Evolutionary conservation across 23 tunicate species (phyloP).

Genomic region (Ciona savignyi): DNA sequence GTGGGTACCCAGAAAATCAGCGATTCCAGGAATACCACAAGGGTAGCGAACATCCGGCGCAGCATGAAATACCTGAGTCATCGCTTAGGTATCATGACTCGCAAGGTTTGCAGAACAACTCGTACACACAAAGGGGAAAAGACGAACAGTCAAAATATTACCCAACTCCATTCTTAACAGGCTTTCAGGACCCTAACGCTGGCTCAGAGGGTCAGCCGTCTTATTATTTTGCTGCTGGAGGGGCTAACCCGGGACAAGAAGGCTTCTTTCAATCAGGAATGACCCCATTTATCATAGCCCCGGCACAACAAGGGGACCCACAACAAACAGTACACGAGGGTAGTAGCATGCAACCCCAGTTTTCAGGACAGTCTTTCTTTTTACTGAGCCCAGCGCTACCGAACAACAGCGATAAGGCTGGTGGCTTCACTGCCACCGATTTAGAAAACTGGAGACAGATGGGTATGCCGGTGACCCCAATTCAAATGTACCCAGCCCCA

Average conservation of each 20-base stretch:
- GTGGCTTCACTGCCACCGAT: constrained; percentile 46
- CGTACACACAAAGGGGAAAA: constrained; percentile 3
- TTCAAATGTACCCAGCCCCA: constrained; percentile 71
- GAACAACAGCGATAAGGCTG: constrained; percentile 34
- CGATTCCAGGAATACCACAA: neutral
- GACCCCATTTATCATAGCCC: constrained; percentile 38
- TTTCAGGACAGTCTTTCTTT: constrained; percentile 33
- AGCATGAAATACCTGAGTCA: neutral
- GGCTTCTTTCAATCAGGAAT: constrained; percentile 31
- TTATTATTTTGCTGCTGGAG: constrained; percentile 41
- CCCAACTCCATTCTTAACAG: constrained; percentile 37
- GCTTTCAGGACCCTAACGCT: constrained; percentile 24
- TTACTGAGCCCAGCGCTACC: constrained; percentile 60
- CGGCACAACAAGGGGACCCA: constrained; percentile 34
- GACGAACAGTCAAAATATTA: constrained; percentile 19
- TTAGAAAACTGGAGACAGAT: constrained; percentile 54
- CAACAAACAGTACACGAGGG: constrained; percentile 28
- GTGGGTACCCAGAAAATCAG: neutral
- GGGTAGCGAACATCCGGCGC: neutral
- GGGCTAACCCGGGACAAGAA: constrained; percentile 10
- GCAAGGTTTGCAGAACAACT: neutral
- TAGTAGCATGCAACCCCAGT: constrained; percentile 20
- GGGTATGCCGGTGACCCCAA: constrained; percentile 68
- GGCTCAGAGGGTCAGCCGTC: constrained; percentile 30
- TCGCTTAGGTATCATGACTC: neutral